These are phyloP conservation scores for Trypoxylon attenuatum DNA, from an alignment of 2,888 invertebrate genomes.

Conservation along the genomic window DNA sequence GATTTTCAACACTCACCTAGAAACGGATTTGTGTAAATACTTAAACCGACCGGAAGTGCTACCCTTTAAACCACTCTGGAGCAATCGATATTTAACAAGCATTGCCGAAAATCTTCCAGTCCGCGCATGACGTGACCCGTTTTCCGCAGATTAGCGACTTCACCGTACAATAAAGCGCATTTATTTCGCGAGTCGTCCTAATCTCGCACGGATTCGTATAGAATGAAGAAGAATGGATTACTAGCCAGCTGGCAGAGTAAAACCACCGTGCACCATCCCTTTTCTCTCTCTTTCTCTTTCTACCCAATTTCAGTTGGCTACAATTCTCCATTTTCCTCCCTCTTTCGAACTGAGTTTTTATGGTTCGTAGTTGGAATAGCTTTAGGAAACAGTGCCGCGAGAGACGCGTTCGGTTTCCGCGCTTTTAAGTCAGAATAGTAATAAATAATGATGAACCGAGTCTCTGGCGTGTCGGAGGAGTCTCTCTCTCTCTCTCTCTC, in stretches of 20 bases:
- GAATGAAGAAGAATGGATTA: slow-evolving; percentile 28
- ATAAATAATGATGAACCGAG: slow-evolving; percentile 39
- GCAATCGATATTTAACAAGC: not conserved
- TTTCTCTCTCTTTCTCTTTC: too few relatives aligned
- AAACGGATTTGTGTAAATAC: too few relatives aligned
- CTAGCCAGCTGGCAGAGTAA: slow-evolving; percentile 1
- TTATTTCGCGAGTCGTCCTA: slow-evolving; percentile 15
- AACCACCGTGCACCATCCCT: not conserved
- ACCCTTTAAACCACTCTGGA: not conserved
- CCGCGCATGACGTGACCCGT: slow-evolving; percentile 4
- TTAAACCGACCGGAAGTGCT: not conserved
- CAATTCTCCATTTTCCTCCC: not conserved
- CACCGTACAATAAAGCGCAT: slow-evolving; percentile 4
- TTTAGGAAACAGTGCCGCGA: not conserved
- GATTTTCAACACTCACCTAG: too few relatives aligned
- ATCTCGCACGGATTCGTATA: slow-evolving; percentile 10
- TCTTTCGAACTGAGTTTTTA: slow-evolving; percentile 13
- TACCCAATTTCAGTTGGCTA: too few relatives aligned
- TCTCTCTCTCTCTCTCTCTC: too few relatives aligned
- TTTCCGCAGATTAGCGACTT: not conserved
- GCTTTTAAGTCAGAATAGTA: not conserved
- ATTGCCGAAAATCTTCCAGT: not conserved
- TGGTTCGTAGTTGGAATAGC: slow-evolving; percentile 10
- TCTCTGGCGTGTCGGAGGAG: too few relatives aligned
- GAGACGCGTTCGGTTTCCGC: slow-evolving; percentile 5